Conservation (phyloP, 2,797 vertebrate genomes). For the Sebastes paucispinis region DNA sequence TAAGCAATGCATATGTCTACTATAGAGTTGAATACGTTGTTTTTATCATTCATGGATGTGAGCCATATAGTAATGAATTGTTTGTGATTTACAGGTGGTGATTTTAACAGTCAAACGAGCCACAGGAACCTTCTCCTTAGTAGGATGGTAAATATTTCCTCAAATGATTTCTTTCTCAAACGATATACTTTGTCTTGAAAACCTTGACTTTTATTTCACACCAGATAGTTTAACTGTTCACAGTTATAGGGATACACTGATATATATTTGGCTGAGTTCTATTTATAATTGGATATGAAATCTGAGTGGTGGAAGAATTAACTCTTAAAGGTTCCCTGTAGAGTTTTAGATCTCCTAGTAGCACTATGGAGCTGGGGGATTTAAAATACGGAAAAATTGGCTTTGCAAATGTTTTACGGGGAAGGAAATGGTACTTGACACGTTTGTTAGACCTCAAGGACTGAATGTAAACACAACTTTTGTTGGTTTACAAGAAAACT, state of each 20-base stretch:
- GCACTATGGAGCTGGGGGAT: neutral
- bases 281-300: neutral
- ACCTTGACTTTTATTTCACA: slow-evolving; percentile 1
- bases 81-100: slow-evolving; percentile 73
- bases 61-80: slow-evolving; percentile 11
- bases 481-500: neutral
- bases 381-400: neutral
- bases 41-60: neutral
- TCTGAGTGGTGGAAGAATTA: neutral
- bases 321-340: neutral
- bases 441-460: neutral
- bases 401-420: neutral
- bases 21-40: neutral
- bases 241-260: neutral
- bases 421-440: neutral
- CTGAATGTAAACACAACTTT: neutral
- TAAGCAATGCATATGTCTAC: neutral
- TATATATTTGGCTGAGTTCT: neutral
- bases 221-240: neutral
- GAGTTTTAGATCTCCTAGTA: neutral
- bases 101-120: slow-evolving; percentile 83
- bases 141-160: slow-evolving; percentile 80
- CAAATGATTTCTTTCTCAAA: neutral
- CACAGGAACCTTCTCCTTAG: slow-evolving; percentile 83
- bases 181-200: neutral